Conservation (phyloP, 2,888 invertebrate species). For the Drosophila setosimentum region DNA sequence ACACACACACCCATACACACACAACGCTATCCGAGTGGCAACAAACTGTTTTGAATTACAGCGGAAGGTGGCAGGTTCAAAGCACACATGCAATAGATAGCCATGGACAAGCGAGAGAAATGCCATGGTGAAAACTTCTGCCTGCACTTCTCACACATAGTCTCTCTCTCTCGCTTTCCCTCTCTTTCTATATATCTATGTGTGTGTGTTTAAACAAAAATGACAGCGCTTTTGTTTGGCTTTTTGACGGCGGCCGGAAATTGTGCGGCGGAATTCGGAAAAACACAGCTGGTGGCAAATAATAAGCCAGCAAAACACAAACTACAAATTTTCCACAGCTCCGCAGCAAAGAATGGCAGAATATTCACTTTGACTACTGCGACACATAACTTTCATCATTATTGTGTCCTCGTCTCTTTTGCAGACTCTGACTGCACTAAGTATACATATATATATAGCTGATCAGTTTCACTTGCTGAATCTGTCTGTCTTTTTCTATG, state of each 20-base stretch:
- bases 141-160: constrained; percentile 65
- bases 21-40: constrained; percentile 60
- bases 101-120: constrained; percentile 17
- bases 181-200: constrained; percentile 1
- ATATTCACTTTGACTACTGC: constrained; percentile 3
- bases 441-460: no score
- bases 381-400: not conserved
- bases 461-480: no score
- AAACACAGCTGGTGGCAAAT: constrained; percentile 32
- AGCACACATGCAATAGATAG: constrained; percentile 49
- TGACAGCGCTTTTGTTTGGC: constrained; percentile 44
- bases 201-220: constrained; percentile 25
- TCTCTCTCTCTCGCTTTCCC: not conserved
- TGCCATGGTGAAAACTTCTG: constrained; percentile 54
- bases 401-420: not conserved
- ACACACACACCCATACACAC: constrained; percentile 13
- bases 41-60: constrained; percentile 73
- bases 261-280: constrained; percentile 51
- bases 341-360: constrained; percentile 1
- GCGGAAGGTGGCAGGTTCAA: constrained; percentile 75
- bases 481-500: no score
- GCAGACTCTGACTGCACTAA: not conserved
- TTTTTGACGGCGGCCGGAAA: constrained; percentile 57
- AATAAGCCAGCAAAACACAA: constrained; percentile 14
- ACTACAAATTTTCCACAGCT: constrained; percentile 20